These are phyloP conservation scores for Melanostoma mellinum DNA, from an alignment of 2,888 invertebrate species.

Conservation along the genomic window DNA sequence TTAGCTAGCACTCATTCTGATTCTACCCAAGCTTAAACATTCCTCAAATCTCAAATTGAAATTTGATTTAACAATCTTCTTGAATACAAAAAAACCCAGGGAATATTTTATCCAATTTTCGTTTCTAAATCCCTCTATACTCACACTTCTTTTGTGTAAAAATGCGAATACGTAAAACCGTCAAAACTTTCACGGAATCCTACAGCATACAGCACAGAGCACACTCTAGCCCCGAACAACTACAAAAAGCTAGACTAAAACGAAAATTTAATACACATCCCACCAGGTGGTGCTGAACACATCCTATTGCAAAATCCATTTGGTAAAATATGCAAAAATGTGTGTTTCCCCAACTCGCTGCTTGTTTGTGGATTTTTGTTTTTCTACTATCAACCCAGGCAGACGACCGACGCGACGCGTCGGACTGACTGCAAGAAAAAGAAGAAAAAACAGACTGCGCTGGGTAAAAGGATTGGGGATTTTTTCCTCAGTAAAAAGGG, in stretches of 20 bases:
- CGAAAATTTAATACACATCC: conserved; percentile 64
- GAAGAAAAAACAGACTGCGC: not conserved
- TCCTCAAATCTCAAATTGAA: conserved; percentile 47
- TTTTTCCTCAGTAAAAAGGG: conserved; percentile 31
- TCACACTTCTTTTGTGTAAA: not conserved
- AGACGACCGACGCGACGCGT: not conserved
- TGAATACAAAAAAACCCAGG: conserved; percentile 12
- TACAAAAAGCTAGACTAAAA: conserved; percentile 35
- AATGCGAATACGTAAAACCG: conserved; percentile 40
- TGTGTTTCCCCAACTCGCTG: conserved; percentile 13
- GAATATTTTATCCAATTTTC: conserved; percentile 38
- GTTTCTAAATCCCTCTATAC: not conserved
- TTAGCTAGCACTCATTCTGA: too few species aligned
- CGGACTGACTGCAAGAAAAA: not conserved
- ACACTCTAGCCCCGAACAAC: not conserved
- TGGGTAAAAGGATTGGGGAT: conserved; percentile 45
- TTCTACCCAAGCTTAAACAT: not conserved
- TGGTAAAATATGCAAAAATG: conserved; percentile 63
- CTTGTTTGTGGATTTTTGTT: conserved; percentile 32
- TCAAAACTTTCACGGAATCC: conserved; percentile 29
- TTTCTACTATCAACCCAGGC: not conserved
- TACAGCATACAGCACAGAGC: not conserved
- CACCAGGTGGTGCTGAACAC: conserved; percentile 55
- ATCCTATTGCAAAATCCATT: conserved; percentile 57
- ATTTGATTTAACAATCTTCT: conserved; percentile 54